Evolutionary conservation across 2,888 invertebrate genomes (phyloP).

Genomic region (Empis livida): DNA sequence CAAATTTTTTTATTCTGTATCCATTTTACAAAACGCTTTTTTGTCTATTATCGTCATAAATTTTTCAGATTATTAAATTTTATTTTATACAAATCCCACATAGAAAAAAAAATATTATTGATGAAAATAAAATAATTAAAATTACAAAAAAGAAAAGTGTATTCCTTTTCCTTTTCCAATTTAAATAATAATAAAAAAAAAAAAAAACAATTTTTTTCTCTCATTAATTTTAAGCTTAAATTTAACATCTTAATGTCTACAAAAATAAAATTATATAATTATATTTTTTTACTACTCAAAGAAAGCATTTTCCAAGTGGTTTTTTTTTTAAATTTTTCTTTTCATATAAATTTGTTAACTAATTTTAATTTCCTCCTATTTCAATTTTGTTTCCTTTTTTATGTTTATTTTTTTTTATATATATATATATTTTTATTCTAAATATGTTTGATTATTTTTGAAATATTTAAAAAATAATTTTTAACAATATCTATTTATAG

Average conservation of each 20-base stretch:
- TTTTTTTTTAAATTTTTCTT: not conserved
- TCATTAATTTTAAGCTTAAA: not conserved
- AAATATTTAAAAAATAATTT: not conserved
- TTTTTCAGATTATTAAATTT: no score
- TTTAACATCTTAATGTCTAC: not conserved
- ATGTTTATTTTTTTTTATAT: no score
- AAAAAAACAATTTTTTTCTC: not conserved
- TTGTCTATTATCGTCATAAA: no score
- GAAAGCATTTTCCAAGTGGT: not conserved
- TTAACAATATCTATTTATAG: no score
- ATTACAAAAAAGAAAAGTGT: no score
- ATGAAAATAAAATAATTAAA: no score
- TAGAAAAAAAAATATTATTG: no score
- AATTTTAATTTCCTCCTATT: not conserved
- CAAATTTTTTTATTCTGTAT: no score
- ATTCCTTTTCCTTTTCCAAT: not conserved
- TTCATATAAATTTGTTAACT: not conserved
- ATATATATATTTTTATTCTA: not conserved
- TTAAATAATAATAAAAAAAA: no score
- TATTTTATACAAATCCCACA: no score
- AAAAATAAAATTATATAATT: not conserved
- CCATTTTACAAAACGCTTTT: no score
- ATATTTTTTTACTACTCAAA: not conserved
- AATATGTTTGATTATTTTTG: not conserved
- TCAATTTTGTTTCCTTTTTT: no score